Base-by-base conservation (phyloP, 2,113 vertebrate genomes). In the Ginglymostoma cirratum region DNA sequence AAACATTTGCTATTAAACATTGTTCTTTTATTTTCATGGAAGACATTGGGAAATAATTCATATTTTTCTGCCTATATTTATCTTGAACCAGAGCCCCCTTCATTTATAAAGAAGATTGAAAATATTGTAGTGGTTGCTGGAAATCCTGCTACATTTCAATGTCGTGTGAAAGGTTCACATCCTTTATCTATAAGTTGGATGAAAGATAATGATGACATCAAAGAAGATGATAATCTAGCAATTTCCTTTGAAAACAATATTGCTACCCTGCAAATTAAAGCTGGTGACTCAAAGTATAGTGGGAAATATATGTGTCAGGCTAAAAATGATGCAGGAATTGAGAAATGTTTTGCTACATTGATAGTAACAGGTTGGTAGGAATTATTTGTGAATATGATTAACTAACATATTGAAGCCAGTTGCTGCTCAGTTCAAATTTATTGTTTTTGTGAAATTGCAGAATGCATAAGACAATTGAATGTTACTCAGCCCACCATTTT, bases 271-370 rank as follows among this genome's bases (percentile, higher is more conserved):
- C 98, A 97, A 96, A 98, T 99, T 96, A 96, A 96, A 95, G 96
- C 97, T 34, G 98, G 98, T 96, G 98, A 99, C 96, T 97, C 97
- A 0, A 96, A 96, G 34, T 98, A 99, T 96, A 97, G 98, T 93
- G 99, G 99, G 65, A 98, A 98, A 96, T 99, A 99, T 45, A 98
- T 98, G 5, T 99, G 99, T 96, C 99, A 99, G 97, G 99, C 98
- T 97, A 97, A 98, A 94, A 99, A 99, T 0, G 98, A 99, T 96
- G 99, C 99, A 30, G 99, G 99, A 1, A 17, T 98, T 93, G 98
- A 99, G 87, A 98, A 98, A 96, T 99, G 99, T 96, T 99, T 98
- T 96, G 98, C 98, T 96, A 98, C 97, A 96, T 98, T 99, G 95
- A 97, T 98, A 96, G 99, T 99, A 61, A 98, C 99, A 99, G 99